These are phyloP conservation scores for Pollenia amentaria DNA, from an alignment of 2,888 invertebrate genomes.

Conservation along the genomic window DNA sequence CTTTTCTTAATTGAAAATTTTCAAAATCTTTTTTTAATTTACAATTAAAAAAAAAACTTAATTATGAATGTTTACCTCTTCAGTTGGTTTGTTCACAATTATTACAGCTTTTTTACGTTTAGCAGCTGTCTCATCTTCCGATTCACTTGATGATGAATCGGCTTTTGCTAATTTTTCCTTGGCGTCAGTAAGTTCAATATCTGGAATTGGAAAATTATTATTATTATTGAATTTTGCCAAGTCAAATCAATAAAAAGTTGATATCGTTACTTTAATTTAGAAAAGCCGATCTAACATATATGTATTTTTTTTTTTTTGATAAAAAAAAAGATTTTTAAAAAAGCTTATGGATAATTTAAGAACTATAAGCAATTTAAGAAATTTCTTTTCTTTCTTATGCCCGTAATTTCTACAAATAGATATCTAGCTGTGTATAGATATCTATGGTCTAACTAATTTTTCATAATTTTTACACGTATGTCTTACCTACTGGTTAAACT, in stretches of 20 bases:
- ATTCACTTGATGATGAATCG: constrained; percentile 92
- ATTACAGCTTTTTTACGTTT: constrained; percentile 85
- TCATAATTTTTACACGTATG: too few species aligned
- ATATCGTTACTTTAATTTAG: too few species aligned
- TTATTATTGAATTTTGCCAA: background rate
- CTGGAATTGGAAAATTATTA: constrained; percentile 80
- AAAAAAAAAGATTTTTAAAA: constrained; percentile 2
- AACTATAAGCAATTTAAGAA: too few species aligned
- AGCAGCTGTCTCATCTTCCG: constrained; percentile 89
- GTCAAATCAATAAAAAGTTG: background rate
- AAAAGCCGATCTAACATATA: too few species aligned
- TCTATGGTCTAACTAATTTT: too few species aligned
- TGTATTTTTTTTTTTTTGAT: too few species aligned
- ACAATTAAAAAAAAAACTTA: background rate
- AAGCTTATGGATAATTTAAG: too few species aligned
- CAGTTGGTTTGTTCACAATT: constrained; percentile 86
- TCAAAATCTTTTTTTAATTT: background rate
- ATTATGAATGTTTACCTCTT: constrained; percentile 85
- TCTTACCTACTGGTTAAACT: too few species aligned
- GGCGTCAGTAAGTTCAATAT: constrained; percentile 92
- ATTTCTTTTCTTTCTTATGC: too few species aligned
- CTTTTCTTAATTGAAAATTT: background rate
- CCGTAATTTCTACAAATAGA: too few species aligned
- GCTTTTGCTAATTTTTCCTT: constrained; percentile 94
- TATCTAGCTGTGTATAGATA: too few species aligned